Evolutionary conservation across 2,113 vertebrate species (phyloP), one percentile per base, ranked within the genome.

Genomic region (Madoqua kirkii): DNA sequence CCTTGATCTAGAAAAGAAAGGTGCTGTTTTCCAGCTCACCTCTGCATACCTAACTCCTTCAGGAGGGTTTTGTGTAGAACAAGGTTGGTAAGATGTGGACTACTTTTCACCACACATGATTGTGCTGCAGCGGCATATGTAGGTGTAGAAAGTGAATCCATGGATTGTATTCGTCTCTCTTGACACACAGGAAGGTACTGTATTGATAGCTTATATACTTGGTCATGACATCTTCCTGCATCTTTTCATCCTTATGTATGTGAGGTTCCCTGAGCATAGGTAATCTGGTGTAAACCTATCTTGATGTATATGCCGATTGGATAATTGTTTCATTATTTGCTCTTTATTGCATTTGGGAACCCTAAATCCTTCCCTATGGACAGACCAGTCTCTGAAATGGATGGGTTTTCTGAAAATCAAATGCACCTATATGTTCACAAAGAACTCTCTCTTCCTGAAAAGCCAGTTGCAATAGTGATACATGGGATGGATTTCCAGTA

Each of bases 1-100:
- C 90, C 74, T 92, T 97, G 81, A 97, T 96, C 79, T 79, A 88
- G 89, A 84, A 88, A 93, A 96, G 79, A 60, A 27, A 76, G 83
- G 67, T 43, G 25, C 21, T 89, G 31, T 86, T 89, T 95, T 88
- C 60, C 67, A 92, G 29, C 87, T 95, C 90, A 57, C 84, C 36
- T 27, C 54, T 92, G 45, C 45, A 33, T 54, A 54, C 45, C 79
- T 52, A 23, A 45, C 55, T 94, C 54, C 62, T 50, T 55, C 45
- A 55, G n/a, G 57, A 91, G 25, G 48, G 60, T 74, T 55, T 64
- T 94, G 87, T 83, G 29, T 36, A 89, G 29, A 91, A n/a, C 54
- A 60, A 92, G 74, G 45, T 8, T 92, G 48, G 64, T n/a, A 48
- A 87, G 76, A 62, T 3, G 6, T n/a, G 67, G 64, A 40, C 88